Base-by-base conservation (phyloP, 2,797 vertebrate genomes). In the Enoplosus armatus region DNA sequence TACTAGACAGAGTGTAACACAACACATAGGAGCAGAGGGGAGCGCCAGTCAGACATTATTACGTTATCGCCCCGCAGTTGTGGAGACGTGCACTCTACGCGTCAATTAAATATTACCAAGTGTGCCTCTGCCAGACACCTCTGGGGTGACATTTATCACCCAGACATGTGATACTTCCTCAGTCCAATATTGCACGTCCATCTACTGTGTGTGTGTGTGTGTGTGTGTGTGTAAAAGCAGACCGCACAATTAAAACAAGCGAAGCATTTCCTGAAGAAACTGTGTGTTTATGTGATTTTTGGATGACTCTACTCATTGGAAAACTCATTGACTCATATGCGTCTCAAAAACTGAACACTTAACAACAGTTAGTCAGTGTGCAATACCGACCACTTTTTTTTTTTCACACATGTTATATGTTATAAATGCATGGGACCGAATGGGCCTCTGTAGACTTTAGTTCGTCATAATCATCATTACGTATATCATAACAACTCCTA, bases 1-100 rank as follows among this genome's bases (percentile, higher is more conserved):
- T 84, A 92, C 79, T 77, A 87, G 91, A 91, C 90, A 73, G 86
- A 85, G 76, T 89, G 88, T 89, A 92, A 91, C 79, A 86, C 86
- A 89, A 92, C 89, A 86, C 90, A 91, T 59, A 70, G 72, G 56
- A 79, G 27, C 70, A 64, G 69, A 76, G 71, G 53, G 64, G 75
- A 83, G 77, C 73, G 72, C 79, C 70, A 71, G 71, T 87, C 77
- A 80, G 74, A 79, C 70, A 48, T 66, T 77, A 87, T 89, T 76
- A 75, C 61, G 77, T 88, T 89, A 90, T 80, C 22, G 18, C 31
- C 16, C 68, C 79, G 55, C 69, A 64, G 70, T 80, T 82, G 85
- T 78, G 83, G 83, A 89, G 89, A 84, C 73, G 75, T 73, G 77
- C 80, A 87, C 89, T 87, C 83, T 85, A 83, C 84, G 79, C 31